phyloP scores from a whole-genome alignment of 2,888 invertebrate species.

The Lasioglossum morio region DNA sequence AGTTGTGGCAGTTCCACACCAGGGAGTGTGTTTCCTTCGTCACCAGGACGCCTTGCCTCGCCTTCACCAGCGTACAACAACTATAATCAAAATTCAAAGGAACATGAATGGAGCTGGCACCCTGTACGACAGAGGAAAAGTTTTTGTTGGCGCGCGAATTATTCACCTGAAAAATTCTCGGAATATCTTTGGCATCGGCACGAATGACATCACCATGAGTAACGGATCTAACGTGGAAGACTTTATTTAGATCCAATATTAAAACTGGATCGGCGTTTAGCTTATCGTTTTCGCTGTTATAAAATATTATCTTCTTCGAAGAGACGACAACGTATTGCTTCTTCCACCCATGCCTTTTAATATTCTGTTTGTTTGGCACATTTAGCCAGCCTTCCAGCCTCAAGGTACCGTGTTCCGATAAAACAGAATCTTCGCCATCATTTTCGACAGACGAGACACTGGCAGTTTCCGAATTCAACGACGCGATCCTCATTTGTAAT shows the following conservation, averaged over 20 bases:
- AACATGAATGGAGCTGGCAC: neutral
- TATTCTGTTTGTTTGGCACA: slow-evolving; percentile 97
- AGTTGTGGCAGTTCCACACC: slow-evolving; percentile 86
- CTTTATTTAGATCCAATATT: slow-evolving; percentile 98
- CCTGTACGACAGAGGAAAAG: neutral
- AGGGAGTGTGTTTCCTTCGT: slow-evolving; percentile 86
- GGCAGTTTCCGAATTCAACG: slow-evolving; percentile 93
- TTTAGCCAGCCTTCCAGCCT: slow-evolving; percentile 97
- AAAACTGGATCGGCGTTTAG: slow-evolving; percentile 97
- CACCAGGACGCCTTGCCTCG: slow-evolving; percentile 93
- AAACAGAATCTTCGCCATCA: slow-evolving; percentile 90
- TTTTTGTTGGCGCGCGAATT: neutral
- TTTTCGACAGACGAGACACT: slow-evolving; percentile 96
- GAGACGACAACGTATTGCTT: slow-evolving; percentile 98
- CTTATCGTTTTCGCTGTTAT: slow-evolving; percentile 97
- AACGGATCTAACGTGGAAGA: slow-evolving; percentile 99
- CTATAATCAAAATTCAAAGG: slow-evolving; percentile 84
- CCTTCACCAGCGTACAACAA: slow-evolving; percentile 98
- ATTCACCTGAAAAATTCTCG: slow-evolving; percentile 95
- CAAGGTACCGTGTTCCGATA: slow-evolving; percentile 88
- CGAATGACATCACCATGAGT: slow-evolving; percentile 99
- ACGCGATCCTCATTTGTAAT: slow-evolving; percentile 93
- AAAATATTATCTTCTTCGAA: slow-evolving; percentile 98
- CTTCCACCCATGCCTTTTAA: slow-evolving; percentile 97
- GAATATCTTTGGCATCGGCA: slow-evolving; percentile 99